Evolutionary conservation across 2,888 invertebrate genomes (phyloP).

Genomic region (Acleris holmiana): DNA sequence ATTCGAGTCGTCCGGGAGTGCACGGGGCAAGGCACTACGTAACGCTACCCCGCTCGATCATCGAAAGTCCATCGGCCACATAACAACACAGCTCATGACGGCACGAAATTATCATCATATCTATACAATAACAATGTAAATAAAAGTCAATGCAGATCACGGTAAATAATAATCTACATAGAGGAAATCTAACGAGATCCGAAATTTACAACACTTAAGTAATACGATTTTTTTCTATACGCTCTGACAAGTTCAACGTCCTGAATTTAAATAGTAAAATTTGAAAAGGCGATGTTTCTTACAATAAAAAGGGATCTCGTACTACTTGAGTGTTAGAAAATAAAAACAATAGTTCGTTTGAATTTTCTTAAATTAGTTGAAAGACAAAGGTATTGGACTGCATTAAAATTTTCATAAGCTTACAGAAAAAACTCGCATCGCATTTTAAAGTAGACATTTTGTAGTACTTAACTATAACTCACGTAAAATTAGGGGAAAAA

Average conservation of each 20-base stretch:
- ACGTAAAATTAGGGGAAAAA: slow-evolving; percentile 68
- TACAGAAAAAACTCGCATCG: slow-evolving; percentile 39
- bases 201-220: slow-evolving; percentile 69
- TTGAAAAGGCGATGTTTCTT: slow-evolving; percentile 33
- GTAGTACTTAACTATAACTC: slow-evolving; percentile 63
- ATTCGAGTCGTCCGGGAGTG: not conserved
- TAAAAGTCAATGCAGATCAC: slow-evolving; percentile 67
- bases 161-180: slow-evolving; percentile 76
- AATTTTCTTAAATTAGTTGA: slow-evolving; percentile 30
- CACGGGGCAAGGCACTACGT: slow-evolving; percentile 1
- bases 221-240: slow-evolving; percentile 56
- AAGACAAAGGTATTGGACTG: slow-evolving; percentile 25
- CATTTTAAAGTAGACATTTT: slow-evolving; percentile 59
- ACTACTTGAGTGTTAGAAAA: slow-evolving; percentile 34
- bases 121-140: slow-evolving; percentile 81
- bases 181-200: slow-evolving; percentile 75
- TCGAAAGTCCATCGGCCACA: slow-evolving; percentile 83
- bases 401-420: slow-evolving; percentile 27
- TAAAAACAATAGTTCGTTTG: slow-evolving; percentile 34
- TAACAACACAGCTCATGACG: slow-evolving; percentile 74
- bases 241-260: slow-evolving; percentile 61
- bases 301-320: slow-evolving; percentile 34
- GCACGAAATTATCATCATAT: slow-evolving; percentile 70
- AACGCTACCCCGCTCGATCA: slow-evolving; percentile 71
- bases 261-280: slow-evolving; percentile 61